Percentiles rank a stretch among this genome's conserved stretches.
Conservation (phyloP, 2,888 invertebrate species). For the Drosophila tanythrix region DNA sequence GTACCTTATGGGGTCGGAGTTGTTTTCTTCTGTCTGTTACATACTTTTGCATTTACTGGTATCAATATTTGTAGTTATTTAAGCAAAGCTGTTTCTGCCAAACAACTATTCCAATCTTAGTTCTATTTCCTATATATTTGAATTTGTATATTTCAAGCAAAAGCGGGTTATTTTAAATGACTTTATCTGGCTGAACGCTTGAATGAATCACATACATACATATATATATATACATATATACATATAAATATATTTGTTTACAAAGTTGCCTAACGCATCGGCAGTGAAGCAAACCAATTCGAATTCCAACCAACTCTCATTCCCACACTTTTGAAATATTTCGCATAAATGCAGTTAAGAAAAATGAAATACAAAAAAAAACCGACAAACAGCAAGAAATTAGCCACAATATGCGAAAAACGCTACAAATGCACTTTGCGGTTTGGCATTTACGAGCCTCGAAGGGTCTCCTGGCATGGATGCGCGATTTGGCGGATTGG, state of each 20-base stretch:
- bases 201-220: constrained; percentile 36
- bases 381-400: constrained; percentile 76
- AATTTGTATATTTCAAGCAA: neutral
- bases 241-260: constrained; percentile 14
- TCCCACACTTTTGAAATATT: constrained; percentile 76
- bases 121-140: neutral
- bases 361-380: constrained; percentile 36
- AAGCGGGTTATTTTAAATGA: neutral
- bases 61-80: neutral
- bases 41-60: neutral
- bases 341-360: constrained; percentile 65
- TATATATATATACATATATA: too few relatives aligned
- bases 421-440: constrained; percentile 76
- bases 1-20: neutral
- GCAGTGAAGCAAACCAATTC: constrained; percentile 36
- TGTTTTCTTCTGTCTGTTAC: neutral
- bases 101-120: neutral
- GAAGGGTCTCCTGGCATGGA: constrained; percentile 55
- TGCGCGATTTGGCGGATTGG: constrained; percentile 24
- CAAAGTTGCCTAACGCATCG: constrained; percentile 43
- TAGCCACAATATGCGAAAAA: constrained; percentile 80
- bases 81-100: neutral
- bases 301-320: constrained; percentile 59
- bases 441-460: constrained; percentile 74
- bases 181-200: constrained; percentile 35